A percentile compares a stretch with the other conserved stretches of the same genome.
These are phyloP conservation scores for Eulacestoma nigropectus DNA, from an alignment of 2,113 vertebrate genomes.

Conservation along the genomic window DNA sequence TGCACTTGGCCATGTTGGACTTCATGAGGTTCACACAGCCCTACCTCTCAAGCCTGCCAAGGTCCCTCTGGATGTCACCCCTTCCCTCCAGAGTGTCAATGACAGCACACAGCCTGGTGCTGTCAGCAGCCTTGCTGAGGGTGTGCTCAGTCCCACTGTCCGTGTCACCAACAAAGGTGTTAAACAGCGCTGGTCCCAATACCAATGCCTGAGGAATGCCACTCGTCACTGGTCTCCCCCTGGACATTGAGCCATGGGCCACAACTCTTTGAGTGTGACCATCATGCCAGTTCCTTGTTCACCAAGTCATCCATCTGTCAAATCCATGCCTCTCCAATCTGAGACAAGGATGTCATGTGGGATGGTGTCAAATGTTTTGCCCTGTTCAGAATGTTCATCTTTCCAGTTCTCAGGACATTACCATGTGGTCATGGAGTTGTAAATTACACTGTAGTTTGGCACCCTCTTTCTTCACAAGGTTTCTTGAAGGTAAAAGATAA, in stretches of 20 bases:
- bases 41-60: background rate
- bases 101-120: background rate
- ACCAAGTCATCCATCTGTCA: fast-evolving
- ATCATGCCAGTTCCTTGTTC: background rate
- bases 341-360: background rate
- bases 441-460: background rate
- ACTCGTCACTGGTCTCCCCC: background rate
- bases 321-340: background rate
- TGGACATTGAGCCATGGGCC: background rate
- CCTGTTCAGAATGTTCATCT: background rate
- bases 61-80: background rate
- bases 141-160: background rate
- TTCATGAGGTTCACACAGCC: background rate
- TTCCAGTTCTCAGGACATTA: background rate
- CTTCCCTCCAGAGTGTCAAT: background rate
- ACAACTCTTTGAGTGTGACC: background rate
- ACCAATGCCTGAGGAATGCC: fast-evolving
- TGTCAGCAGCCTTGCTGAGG: background rate
- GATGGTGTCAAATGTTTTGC: background rate
- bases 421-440: background rate
- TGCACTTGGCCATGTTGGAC: background rate
- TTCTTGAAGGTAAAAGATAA: background rate
- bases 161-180: fast-evolving
- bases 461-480: background rate
- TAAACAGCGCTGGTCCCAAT: fast-evolving